These are phyloP conservation scores for Macquaria ambigua DNA, from an alignment of 2,113 vertebrate species.

Conservation along the genomic window DNA sequence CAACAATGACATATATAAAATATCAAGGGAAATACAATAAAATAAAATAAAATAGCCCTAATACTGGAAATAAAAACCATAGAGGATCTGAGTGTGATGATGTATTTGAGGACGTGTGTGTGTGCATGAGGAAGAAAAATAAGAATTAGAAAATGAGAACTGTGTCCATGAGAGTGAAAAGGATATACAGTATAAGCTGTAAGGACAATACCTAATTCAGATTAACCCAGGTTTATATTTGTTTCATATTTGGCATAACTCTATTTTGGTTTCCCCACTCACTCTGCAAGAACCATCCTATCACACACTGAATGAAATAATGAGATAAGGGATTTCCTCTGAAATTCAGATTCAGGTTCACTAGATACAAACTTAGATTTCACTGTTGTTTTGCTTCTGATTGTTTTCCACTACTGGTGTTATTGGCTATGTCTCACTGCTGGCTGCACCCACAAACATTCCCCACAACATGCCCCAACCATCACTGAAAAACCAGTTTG, in stretches of 20 bases:
- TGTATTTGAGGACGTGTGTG: not conserved
- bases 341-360: not conserved
- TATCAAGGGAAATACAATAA: slow-evolving; percentile 31
- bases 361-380: not conserved
- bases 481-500: not conserved
- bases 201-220: not conserved
- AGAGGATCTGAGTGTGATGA: not conserved
- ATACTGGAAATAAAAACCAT: not conserved
- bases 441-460: not conserved
- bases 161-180: not conserved
- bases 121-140: not conserved
- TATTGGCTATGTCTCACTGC: not conserved
- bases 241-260: not conserved
- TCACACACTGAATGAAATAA: not conserved
- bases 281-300: not conserved
- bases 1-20: slow-evolving; percentile 29
- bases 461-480: not conserved
- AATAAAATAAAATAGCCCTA: not conserved
- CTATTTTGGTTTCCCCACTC: not conserved
- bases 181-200: not conserved
- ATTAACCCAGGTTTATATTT: not conserved
- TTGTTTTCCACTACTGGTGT: not conserved
- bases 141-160: not conserved
- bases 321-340: not conserved
- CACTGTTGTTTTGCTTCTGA: not conserved